Conservation (phyloP, 2,113 vertebrate genomes). For the Oncorhynchus kisutch region DNA sequence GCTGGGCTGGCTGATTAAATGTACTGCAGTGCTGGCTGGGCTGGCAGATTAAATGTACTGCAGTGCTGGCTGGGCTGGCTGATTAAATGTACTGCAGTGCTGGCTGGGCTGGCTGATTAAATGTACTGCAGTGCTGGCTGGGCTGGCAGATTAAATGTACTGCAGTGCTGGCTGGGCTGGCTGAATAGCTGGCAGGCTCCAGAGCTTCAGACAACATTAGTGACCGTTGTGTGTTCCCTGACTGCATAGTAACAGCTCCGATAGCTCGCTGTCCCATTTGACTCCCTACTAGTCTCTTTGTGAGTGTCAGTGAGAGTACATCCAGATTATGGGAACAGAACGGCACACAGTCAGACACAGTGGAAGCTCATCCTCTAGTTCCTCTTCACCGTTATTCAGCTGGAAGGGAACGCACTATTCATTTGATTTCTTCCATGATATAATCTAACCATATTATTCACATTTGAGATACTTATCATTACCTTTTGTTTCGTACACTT, state of each 20-base stretch:
- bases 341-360: constrained; percentile 23
- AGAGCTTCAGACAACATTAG: constrained; percentile 49
- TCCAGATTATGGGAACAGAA: constrained; percentile 37
- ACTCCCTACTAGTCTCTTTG: constrained; percentile 26
- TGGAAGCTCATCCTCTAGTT: not conserved
- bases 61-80: no score
- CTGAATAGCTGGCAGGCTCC: no score
- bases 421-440: constrained; percentile 33
- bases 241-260: not conserved
- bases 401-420: constrained; percentile 28
- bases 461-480: constrained; percentile 55
- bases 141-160: no score
- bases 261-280: not conserved
- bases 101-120: no score
- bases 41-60: no score
- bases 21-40: no score
- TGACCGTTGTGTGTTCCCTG: constrained; percentile 60
- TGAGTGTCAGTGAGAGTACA: constrained; percentile 45
- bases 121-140: no score
- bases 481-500: constrained; percentile 62
- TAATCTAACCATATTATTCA: constrained; percentile 46
- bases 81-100: no score
- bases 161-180: no score
- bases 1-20: no score
- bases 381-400: constrained; percentile 35